Percentiles rank a stretch among this genome's conserved stretches.
phyloP scores from a whole-genome alignment of 2,113 vertebrate species.

The Zosterops lateralis region DNA sequence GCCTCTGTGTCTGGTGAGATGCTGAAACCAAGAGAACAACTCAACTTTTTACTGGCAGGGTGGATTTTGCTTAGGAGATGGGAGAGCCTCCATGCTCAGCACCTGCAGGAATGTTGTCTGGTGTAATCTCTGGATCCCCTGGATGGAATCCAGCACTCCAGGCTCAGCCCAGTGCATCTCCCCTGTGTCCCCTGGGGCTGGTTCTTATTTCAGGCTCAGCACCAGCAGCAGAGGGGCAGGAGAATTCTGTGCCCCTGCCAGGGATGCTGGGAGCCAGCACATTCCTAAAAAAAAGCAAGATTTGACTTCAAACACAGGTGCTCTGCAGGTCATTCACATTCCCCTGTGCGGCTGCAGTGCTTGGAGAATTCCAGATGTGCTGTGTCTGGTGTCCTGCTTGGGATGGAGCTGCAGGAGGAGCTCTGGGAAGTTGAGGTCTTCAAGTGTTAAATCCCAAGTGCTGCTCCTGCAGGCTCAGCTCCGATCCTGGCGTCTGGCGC shows the following conservation, averaged over 20 bases:
- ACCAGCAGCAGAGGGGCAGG: too few relatives aligned
- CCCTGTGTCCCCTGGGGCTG: not conserved
- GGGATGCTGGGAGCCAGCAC: not conserved
- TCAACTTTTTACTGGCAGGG: not conserved
- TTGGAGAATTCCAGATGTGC: not conserved
- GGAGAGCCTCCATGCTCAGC: accelerated
- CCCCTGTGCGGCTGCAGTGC: not conserved
- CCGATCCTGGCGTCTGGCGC: not conserved
- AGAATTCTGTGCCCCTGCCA: not conserved
- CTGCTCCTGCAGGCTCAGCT: not conserved
- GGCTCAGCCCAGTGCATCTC: not conserved
- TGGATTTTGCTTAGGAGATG: not conserved
- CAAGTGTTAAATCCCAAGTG: slow-evolving; percentile 35
- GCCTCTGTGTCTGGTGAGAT: accelerated
- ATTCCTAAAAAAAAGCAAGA: not conserved
- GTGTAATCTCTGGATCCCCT: not conserved
- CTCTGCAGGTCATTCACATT: not conserved
- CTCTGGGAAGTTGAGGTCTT: not conserved
- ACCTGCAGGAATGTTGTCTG: accelerated
- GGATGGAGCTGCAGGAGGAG: not conserved
- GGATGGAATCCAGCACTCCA: accelerated
- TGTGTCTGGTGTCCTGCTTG: not conserved
- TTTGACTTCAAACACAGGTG: not conserved
- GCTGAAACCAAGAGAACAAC: not conserved
- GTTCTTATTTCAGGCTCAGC: not conserved